Evolutionary conservation across 2,113 vertebrate species (phyloP), one percentile per base, ranked within the genome.

Genomic region (Sebastes schlegelii): DNA sequence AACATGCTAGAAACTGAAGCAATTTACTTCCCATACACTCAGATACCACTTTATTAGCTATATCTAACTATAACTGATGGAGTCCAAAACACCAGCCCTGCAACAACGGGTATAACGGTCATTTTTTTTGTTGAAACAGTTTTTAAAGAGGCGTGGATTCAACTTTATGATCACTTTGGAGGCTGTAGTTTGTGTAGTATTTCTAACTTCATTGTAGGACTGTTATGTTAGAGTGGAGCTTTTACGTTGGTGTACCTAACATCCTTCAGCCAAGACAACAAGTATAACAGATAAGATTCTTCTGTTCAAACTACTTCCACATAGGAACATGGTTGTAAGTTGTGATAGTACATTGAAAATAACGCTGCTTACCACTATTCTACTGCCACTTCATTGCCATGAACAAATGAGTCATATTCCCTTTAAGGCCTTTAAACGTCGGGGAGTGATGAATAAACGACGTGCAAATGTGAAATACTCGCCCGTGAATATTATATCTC

Each of bases 181-280:
- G 5, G 61, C 61, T 76, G 61, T 5, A 62, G 23, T 52, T 76
- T 55, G 19, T 43, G 19, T 3, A 5, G 40, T 58, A 23, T 16
- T 40, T 23, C 11, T 21, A 34, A 58, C 16, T n/a, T 62, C 26
- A 10, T 67, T 48, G 2, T 14, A 46, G 21, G 16, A 13, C 6
- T 67, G 45, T 52, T 54, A 45, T 26, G 14, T 45, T 26, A 49
- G 23, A 60, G 2, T 16, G 16, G 10, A 49, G 43, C 4, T 51
- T 78, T 61, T 5, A 42, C 11, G 7, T 10, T 11, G 2, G 8
- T 8, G 48, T 68, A 48, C 45, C 9, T 4, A 43, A 62, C n/a
- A 51, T 48, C 74, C 43, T 58, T 46, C 62, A 67, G 42, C 16
- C 21, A 68, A 34, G 21, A 77, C 21, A 67, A 46, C 43, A 21